Conservation (phyloP, 2,113 vertebrate species). For the cattle (Bos taurus) region ARS-UCD2.0 NC_037342.1:46734501-46735000, state of each 20-base stretch:
- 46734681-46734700: slow-evolving; percentile 89
- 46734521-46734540: slow-evolving; percentile 89
- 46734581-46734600: slow-evolving; percentile 91
- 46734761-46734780: slow-evolving; percentile 91
- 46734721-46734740: slow-evolving; percentile 92
- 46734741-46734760: slow-evolving; percentile 89
- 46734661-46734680: slow-evolving; percentile 89
- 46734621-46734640: slow-evolving; percentile 91
- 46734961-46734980: slow-evolving; percentile 88
- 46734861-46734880: slow-evolving; percentile 93
- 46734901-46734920: slow-evolving; percentile 85
- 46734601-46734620: slow-evolving; percentile 94
- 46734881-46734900: slow-evolving; percentile 90
- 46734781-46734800: slow-evolving; percentile 92
- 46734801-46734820: slow-evolving; percentile 90
- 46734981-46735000: slow-evolving; percentile 90
- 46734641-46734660: slow-evolving; percentile 90
- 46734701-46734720: slow-evolving; percentile 93
- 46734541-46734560: slow-evolving; percentile 93
- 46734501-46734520: slow-evolving; percentile 89
- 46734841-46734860: slow-evolving; percentile 91
- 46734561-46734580: slow-evolving; percentile 91
- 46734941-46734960: slow-evolving; percentile 89
- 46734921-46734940: slow-evolving; percentile 73
- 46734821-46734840: slow-evolving; percentile 89